Conservation (phyloP, 2,888 invertebrate genomes). For the Hyppa rectilinea region DNA sequence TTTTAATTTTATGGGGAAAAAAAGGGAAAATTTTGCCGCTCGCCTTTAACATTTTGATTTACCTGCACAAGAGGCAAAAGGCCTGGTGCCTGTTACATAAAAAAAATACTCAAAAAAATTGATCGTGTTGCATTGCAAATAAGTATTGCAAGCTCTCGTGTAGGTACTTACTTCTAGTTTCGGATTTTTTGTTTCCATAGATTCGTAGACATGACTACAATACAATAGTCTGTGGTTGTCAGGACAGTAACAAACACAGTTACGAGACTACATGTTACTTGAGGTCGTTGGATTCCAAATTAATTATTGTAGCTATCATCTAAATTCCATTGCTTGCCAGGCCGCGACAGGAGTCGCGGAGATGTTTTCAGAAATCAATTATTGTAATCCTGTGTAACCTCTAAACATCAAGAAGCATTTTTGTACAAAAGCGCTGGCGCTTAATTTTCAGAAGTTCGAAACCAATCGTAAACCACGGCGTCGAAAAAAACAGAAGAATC, state of each 20-base stretch:
- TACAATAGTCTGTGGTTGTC: too few relatives aligned
- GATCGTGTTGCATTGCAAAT: constrained; percentile 46
- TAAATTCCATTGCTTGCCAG: constrained; percentile 31
- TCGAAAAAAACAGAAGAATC: constrained; percentile 81
- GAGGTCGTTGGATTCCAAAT: constrained; percentile 20
- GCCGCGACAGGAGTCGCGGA: constrained; percentile 32
- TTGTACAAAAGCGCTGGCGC: constrained; percentile 66
- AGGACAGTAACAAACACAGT: constrained; percentile 20
- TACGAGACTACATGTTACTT: constrained; percentile 1
- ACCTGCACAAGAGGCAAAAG: constrained; percentile 19
- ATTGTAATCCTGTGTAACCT: constrained; percentile 60
- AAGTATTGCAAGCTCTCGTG: constrained; percentile 37
- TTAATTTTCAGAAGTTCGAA: constrained; percentile 65
- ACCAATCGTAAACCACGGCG: constrained; percentile 81
- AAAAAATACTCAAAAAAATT: constrained; percentile 43
- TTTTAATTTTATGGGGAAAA: too few relatives aligned
- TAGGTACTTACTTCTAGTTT: too few relatives aligned
- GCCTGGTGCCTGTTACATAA: constrained; percentile 3
- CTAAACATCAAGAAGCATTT: constrained; percentile 59
- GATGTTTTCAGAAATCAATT: constrained; percentile 53
- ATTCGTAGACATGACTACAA: constrained; percentile 46
- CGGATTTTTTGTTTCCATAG: constrained; percentile 50
- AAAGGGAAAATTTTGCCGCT: too few relatives aligned
- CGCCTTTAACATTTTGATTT: background rate
- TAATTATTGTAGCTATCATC: constrained; percentile 7